phyloP scores from a whole-genome alignment of 23 tunicate species.

The Trididemnum nubilum region DNA sequence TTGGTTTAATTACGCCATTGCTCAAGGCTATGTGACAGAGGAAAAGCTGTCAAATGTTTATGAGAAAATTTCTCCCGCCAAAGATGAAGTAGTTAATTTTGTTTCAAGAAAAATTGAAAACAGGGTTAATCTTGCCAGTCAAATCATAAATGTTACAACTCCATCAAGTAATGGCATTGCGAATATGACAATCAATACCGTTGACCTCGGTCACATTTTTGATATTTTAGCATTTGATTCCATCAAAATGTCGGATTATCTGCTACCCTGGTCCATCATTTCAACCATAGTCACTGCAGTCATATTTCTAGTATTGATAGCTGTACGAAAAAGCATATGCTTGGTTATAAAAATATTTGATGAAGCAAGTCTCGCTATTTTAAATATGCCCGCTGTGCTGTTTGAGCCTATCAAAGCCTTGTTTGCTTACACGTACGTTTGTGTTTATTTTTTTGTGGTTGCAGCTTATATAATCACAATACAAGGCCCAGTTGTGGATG shows the following conservation, averaged over 20 bases:
- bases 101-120: background rate
- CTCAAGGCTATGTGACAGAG: conserved; percentile 24
- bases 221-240: conserved; percentile 24
- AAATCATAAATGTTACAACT: background rate
- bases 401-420: conserved; percentile 71
- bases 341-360: conserved; percentile 64
- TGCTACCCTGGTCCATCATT: conserved; percentile 43
- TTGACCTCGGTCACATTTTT: conserved; percentile 12
- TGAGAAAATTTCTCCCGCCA: conserved; percentile 11
- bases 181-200: background rate
- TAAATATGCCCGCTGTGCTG: conserved; percentile 60
- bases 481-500: conserved; percentile 46
- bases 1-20: conserved; percentile 73
- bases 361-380: conserved; percentile 81
- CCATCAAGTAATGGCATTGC: background rate
- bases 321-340: conserved; percentile 63
- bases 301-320: conserved; percentile 7
- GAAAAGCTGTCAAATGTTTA: conserved; percentile 16
- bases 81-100: background rate
- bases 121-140: background rate
- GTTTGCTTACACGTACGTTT: conserved; percentile 17
- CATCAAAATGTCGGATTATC: conserved; percentile 34
- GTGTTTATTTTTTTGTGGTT: conserved; percentile 34
- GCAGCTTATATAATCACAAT: conserved; percentile 34
- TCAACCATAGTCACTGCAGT: conserved; percentile 9